Evolutionary conservation across 2,797 vertebrate genomes (phyloP), one percentile per base, ranked within the genome.

Genomic region (Furcifer pardalis): DNA sequence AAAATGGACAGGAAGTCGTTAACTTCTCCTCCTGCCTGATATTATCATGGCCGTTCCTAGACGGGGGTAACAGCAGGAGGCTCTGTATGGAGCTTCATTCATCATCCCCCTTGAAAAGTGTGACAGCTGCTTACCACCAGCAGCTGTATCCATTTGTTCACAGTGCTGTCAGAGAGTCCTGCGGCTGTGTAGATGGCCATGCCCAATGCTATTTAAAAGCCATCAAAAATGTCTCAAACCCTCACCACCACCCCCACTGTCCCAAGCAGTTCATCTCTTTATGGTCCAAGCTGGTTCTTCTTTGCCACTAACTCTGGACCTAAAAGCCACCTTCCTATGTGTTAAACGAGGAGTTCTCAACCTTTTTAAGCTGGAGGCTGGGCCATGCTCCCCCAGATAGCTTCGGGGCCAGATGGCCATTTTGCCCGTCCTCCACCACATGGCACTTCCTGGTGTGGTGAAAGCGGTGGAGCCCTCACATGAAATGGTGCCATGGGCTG

Each of bases 51-150:
- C 7, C 30, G 21, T 81, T 75, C 63, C 69, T 89, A 85, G 84
- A 89, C 66, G 8, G 76, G 84, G 37, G 35, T 65, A 32, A 81
- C 40, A 83, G 87, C 92, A 95, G 91, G 90, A 93, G 94, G 73
- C 72, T 40, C 65, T 42, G 12, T 0, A 23, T 84, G 63, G 15
- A 8, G 73, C 77, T 71, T 63, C 0, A 1, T 79, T 88, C 66
- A 69, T 7, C 88, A 69, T 63, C 83, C 87, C 86, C 62, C 84
- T 49, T 77, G 59, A 30, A 82, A 83, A 84, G 90, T 87, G 91
- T 83, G 87, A 0, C 0, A 72, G 83, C 92, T 93, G 91, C 90
- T 93, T 86, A 88, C 85, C 40, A 76, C 59, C 35, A 77, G 84
- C 92, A 93, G 93, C 93, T 94, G 91, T 56, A 52, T 2, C n/a